Evolutionary conservation across 1,140 invertebrate species (phyloP).

Genomic region (Orchesella cincta): DNA sequence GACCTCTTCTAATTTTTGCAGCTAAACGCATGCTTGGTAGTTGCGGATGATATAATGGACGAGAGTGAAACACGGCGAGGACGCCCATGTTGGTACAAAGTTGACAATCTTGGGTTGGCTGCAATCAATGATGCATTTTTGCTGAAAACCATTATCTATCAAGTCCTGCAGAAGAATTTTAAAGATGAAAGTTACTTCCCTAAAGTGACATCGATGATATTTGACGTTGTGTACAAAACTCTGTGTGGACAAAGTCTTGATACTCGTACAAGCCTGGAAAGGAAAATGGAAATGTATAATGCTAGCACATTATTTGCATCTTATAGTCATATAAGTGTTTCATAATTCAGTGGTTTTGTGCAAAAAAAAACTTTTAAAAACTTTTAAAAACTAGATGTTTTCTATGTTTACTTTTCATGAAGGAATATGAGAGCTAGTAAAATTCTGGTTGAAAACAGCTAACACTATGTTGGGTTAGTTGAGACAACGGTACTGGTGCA

Average conservation of each 20-base stretch:
- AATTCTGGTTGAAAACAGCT: no score
- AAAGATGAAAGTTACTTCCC: constrained; percentile 60
- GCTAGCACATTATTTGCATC: no score
- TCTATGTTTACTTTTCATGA: no score
- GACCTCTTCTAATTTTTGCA: no score
- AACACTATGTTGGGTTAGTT: no score
- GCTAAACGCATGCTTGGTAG: constrained; percentile 68
- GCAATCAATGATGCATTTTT: constrained; percentile 68
- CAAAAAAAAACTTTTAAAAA: no score
- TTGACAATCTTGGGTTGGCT: constrained; percentile 60
- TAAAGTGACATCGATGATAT: constrained; percentile 63
- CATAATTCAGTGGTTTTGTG: no score
- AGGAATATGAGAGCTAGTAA: no score
- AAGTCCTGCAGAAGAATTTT: constrained; percentile 62
- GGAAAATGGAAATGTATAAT: constrained; percentile 47
- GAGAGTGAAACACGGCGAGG: constrained; percentile 63
- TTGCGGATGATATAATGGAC: constrained; percentile 72
- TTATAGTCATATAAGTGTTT: no score
- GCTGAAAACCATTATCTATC: constrained; percentile 62
- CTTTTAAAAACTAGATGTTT: no score
- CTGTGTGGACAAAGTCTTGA: constrained; percentile 77
- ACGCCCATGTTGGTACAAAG: constrained; percentile 65
- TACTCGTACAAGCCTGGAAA: constrained; percentile 60
- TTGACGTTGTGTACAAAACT: constrained; percentile 74
- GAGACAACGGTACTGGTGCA: no score